phyloP scores from a whole-genome alignment of 2,888 invertebrate genomes.

The Caenorhabditis imperialis region DNA sequence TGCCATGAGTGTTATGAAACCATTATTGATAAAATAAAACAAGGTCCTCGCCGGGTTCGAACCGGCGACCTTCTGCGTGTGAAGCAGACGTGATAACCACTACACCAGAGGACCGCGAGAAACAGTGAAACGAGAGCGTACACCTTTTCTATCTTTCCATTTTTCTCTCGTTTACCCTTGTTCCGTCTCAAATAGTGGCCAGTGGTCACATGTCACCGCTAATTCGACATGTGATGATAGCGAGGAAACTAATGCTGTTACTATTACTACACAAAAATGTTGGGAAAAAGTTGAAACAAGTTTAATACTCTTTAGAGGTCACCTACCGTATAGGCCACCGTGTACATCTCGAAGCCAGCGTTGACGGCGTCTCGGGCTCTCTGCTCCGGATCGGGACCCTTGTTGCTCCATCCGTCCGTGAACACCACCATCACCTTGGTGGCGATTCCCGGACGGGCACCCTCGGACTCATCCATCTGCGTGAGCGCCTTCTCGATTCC shows the following conservation, averaged over 20 bases:
- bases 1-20: too few relatives aligned
- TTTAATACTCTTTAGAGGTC: not conserved
- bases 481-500: constrained; percentile 73
- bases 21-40: not conserved
- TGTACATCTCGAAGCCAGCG: constrained; percentile 71
- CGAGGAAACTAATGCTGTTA: constrained; percentile 6
- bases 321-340: constrained; percentile 69
- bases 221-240: constrained; percentile 9
- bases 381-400: constrained; percentile 72
- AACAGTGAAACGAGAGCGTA: not conserved
- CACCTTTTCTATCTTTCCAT: constrained; percentile 1
- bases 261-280: constrained; percentile 7
- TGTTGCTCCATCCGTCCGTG: constrained; percentile 77
- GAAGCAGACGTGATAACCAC: constrained; percentile 76
- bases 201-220: constrained; percentile 10
- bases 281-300: constrained; percentile 8
- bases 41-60: constrained; percentile 69
- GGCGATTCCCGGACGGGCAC: constrained; percentile 75
- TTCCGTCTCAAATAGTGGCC: not conserved
- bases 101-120: constrained; percentile 59
- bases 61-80: constrained; percentile 75
- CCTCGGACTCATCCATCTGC: constrained; percentile 70
- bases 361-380: constrained; percentile 65
- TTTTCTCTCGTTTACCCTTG: constrained; percentile 3
- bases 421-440: constrained; percentile 76